A percentile compares a stretch with the other conserved stretches of the same genome.
Evolutionary conservation across 2,113 vertebrate genomes (phyloP).

Genomic region (Fregata magnificens): DNA sequence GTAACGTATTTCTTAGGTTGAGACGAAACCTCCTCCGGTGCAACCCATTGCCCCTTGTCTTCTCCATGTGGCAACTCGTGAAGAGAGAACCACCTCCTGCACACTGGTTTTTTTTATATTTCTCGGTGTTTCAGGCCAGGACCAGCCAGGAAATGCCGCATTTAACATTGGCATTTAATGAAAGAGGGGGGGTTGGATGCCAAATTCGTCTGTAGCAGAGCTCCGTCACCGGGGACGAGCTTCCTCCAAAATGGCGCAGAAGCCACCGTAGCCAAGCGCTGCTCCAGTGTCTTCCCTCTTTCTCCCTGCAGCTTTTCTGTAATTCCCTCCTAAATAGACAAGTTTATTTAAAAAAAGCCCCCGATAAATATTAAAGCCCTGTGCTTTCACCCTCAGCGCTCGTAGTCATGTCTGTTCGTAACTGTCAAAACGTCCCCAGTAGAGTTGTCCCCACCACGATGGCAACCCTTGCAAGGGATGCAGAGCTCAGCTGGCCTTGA

Average conservation of each 20-base stretch:
- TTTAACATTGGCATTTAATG: neutral
- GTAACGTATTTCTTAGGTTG: neutral
- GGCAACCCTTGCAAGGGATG: neutral
- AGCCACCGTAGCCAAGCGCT: neutral
- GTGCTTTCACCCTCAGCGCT: neutral
- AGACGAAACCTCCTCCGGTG: neutral
- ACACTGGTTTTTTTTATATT: neutral
- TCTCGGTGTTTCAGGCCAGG: neutral
- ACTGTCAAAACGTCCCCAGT: neutral
- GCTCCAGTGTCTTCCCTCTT: neutral
- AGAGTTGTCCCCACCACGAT: neutral
- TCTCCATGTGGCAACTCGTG: neutral
- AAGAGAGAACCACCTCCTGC: neutral
- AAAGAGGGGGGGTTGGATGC: accelerated
- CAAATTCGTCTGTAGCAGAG: neutral
- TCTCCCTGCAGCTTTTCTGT: neutral
- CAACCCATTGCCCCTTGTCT: neutral
- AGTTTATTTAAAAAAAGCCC: neutral
- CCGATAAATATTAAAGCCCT: neutral
- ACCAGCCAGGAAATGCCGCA: neutral
- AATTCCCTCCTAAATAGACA: neutral
- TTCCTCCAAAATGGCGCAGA: neutral
- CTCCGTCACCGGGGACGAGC: neutral
- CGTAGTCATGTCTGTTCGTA: neutral
- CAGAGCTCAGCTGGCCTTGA: neutral